Percentiles rank a stretch among this genome's conserved stretches.
Evolutionary conservation across 2,797 vertebrate species (phyloP).

Genomic region (Mycteria americana): DNA sequence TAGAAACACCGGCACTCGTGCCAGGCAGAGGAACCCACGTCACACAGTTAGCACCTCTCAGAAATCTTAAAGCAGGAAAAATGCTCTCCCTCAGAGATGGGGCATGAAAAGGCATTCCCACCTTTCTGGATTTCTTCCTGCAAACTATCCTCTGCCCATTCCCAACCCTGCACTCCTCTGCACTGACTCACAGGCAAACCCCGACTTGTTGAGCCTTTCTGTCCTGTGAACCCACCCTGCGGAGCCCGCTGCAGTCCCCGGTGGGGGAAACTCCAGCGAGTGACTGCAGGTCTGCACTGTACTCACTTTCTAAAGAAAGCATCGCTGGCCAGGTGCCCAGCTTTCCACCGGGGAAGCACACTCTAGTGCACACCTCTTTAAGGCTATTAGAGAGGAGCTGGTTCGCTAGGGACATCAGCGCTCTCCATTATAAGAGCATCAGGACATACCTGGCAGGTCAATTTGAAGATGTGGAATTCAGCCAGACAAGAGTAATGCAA

Average conservation of each 20-base stretch:
- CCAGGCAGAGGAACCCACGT: neutral
- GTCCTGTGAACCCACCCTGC: neutral
- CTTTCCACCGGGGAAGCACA: neutral
- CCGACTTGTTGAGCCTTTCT: neutral
- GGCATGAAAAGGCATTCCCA: neutral
- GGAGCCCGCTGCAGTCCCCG: neutral
- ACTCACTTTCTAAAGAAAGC: neutral
- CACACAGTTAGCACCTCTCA: neutral
- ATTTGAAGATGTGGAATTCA: neutral
- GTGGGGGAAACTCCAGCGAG: neutral
- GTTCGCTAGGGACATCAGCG: accelerated
- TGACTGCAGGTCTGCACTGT: neutral
- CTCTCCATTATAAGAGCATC: neutral
- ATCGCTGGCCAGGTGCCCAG: neutral
- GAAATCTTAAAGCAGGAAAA: neutral
- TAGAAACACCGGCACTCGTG: neutral
- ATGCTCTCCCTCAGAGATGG: accelerated
- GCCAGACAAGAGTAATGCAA: neutral
- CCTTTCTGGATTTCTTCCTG: neutral
- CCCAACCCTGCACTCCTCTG: neutral
- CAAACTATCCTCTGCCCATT: neutral
- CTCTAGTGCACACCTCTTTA: neutral
- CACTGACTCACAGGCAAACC: neutral
- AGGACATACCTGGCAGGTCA: neutral
- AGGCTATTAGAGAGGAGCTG: neutral